Base-by-base conservation (phyloP, 1,140 invertebrate genomes). In the Tetragnatha versicolor region DNA sequence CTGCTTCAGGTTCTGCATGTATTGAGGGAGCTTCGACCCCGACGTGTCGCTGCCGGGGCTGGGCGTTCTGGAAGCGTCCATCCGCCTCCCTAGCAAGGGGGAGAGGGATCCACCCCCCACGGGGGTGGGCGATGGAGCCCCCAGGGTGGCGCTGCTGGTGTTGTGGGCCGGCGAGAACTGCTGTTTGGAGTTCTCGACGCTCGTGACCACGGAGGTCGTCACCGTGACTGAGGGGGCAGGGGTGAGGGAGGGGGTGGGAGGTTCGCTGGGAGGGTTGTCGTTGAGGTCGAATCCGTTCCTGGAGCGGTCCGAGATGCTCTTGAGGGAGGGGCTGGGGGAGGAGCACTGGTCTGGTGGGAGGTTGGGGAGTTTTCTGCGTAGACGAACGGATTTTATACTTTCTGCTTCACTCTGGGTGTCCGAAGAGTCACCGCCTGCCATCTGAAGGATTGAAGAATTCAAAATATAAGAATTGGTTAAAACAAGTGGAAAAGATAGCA, bases 301-400 rank as follows among this genome's bases (percentile, higher is more conserved):
- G 6, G 17, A 22, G 51, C 39, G 76, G 1, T 63, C 63, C 3
- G 47, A 5, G n/a, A 29, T 17, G 81, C 86, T 68, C 77, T 88
- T 87, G 47, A 84, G 82, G 3, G 87, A 85, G 49, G 87, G 87
- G 17, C 88, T 83, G 6, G 85, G 86, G 6, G 86, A 85, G 2
- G 88, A 86, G 80, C 89, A 88, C 81, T 89, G 89, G 58, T 88
- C 88, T 0, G 87, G 83, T 2, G 89, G 89, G 42, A 90, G 86
- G 29, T 88, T 85, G 5, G 89, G 89, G 20, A 90, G 83, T 82
- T 89, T 90, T 31, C 89, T 81, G 27, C 89, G 83, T 68, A 89
- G 86, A 65, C 89, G 84, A 33, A 88, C 85, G 5, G 87, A 88
- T 77, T 88, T 88, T 81, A 88, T 87, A 14, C 88, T 88, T 78